A percentile compares a stretch with the other conserved stretches of the same genome.
These are phyloP conservation scores for Plebejus melissa DNA, from an alignment of 2,888 invertebrate genomes.

Conservation along the genomic window DNA sequence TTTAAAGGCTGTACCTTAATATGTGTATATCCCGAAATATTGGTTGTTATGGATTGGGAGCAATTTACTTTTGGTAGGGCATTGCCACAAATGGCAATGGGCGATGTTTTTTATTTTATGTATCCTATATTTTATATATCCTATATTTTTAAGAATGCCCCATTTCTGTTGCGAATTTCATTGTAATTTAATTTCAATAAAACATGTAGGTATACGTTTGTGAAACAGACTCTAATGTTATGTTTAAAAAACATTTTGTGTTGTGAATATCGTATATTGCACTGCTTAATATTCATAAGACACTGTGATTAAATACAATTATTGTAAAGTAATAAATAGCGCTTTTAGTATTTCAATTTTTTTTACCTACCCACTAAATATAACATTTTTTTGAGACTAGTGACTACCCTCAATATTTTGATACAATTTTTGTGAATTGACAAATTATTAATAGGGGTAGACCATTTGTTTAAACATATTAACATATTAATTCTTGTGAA, in stretches of 20 bases:
- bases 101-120: background rate
- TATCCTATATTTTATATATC: too few species aligned
- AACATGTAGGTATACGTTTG: background rate
- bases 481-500: too few species aligned
- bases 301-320: constrained; percentile 15
- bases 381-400: too few species aligned
- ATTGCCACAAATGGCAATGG: background rate
- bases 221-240: background rate
- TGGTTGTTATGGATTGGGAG: background rate
- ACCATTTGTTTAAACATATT: too few species aligned
- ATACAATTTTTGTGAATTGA: too few species aligned
- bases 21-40: background rate
- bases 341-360: constrained; percentile 3
- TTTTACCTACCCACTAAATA: too few species aligned
- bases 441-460: too few species aligned
- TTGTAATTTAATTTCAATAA: background rate
- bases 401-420: too few species aligned
- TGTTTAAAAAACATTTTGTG: background rate
- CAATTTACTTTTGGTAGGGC: background rate
- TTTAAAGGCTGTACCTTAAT: background rate
- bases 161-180: too few species aligned
- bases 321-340: constrained; percentile 22
- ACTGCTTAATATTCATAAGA: constrained; percentile 19
- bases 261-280: constrained; percentile 22
- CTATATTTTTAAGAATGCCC: too few species aligned